Evolutionary conservation across 1,140 invertebrate genomes (phyloP), one percentile per base, ranked within the genome.

Genomic region (Chrysoperla carnea): DNA sequence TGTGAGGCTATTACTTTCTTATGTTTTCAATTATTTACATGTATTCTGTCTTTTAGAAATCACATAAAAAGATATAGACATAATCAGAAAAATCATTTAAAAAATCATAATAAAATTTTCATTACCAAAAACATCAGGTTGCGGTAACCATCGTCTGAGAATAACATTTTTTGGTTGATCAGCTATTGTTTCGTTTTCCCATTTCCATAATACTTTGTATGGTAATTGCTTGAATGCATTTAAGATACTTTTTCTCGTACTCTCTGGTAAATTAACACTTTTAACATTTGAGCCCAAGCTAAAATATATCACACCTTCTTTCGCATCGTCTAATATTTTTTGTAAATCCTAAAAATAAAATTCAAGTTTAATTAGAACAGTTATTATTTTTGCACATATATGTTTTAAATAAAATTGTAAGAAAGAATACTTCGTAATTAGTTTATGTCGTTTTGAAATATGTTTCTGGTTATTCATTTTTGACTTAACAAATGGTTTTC

Each of bases 181-280:
- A 1, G 44, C 42, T 38, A 62, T 46, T 9, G 47, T 47, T 5
- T 61, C 58, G 6, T 48, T 49, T 42, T 68, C 66, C 50, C 57
- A 69, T 53, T 69, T 71, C 64, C 63, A 70, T 40, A 70, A 42
- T 39, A 67, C 52, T 46, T 55, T 59, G 33, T 64, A 66, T 9
- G 62, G 61, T 9, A 72, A 38, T 44, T 59, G 49, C n/a, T 59
- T 42, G 29, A 74, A 67, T 4, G 59, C 64, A 33, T 59, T 50
- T n/a, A 61, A 43, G 13, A 72, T 60, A 8, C 52, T 52, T 33
- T 60, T 45, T 15, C 57, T 39, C 12, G 58, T 59, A 6, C 59
- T 51, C 8, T 43, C 17, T 0, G 62, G 54, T 39, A 72, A 50
- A 8, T 60, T 46, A 0, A 53, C 47, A 37, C 61, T 58, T 44